Base-by-base conservation (phyloP, 2,888 invertebrate genomes). In the Stenotaenia linearis region DNA sequence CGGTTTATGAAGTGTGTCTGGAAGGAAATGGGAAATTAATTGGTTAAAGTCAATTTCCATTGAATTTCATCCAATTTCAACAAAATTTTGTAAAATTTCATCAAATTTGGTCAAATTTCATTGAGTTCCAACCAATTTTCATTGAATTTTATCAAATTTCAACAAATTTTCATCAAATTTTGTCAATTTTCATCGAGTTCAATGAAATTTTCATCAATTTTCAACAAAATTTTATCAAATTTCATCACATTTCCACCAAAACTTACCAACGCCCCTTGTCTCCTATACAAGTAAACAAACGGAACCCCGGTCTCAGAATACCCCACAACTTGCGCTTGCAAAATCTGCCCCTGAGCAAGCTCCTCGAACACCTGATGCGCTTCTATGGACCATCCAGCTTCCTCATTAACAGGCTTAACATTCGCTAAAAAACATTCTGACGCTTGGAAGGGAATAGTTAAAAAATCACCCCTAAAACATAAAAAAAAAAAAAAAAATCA, bases 381-480 rank as follows among this genome's bases (percentile, higher is more conserved):
- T 85, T 94, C 94, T 82, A 90, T 89, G 83, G 91, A 90, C 94
- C 95, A 96, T 30, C 85, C 86, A 37, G 84, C 84, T 69, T 84
- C 84, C 80, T 84, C 85, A 86, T 86, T 87, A 92, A 95, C 92
- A 80, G 96, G 94, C 86, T 91, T 91, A 83, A 97, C 90, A 87
- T 95, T 92, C n/a, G 95, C 95, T 85, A 99, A 89, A 86, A 92
- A 91, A 85, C 97, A 96, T 89, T 99, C 98, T 77, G 95, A 93
- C 80, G 98, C 96, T 90, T 98, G 98, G 91, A 98, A 98, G 79
- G 98, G 98, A 86, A 98, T 89, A 80, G 92, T 89, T 90, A 97
- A 92, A 86, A 96, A 97, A 88, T 98, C 79, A 92, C 92, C 84
- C 96, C 87, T 82, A 76, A 83, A 77, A 37, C 37, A 45, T 12